phyloP scores from a whole-genome alignment of 1,140 invertebrate species.

The Drosophila parvula region DNA sequence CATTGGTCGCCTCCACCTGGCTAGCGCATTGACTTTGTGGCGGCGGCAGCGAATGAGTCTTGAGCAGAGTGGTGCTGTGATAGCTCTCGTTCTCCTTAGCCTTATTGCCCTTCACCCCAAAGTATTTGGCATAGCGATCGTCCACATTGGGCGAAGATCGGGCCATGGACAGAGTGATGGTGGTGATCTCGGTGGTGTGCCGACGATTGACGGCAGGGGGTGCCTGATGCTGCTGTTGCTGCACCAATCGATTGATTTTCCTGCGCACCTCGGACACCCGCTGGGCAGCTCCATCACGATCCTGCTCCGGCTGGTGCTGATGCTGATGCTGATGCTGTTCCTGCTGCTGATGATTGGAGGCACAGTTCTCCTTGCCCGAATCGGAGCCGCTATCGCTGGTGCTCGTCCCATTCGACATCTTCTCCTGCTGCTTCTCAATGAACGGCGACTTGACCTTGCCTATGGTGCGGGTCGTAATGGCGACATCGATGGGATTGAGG shows the following conservation, averaged over 20 bases:
- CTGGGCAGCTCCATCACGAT: neutral
- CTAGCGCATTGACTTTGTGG: neutral
- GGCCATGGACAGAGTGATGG: neutral
- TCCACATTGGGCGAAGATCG: conserved; percentile 51
- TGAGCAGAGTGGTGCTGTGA: conserved; percentile 36
- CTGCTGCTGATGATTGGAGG: conserved; percentile 64
- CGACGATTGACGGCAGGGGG: conserved; percentile 47
- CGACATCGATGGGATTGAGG: conserved; percentile 48
- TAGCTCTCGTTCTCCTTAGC: conserved; percentile 7
- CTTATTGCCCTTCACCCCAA: conserved; percentile 50
- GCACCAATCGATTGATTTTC: conserved; percentile 62
- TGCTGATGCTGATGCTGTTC: conserved; percentile 16
- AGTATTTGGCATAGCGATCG: conserved; percentile 75
- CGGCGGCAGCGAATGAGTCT: conserved; percentile 39
- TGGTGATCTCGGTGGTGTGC: conserved; percentile 52
- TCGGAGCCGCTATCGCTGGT: conserved; percentile 64
- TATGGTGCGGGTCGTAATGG: conserved; percentile 57
- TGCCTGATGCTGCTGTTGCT: conserved; percentile 28
- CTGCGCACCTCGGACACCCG: conserved; percentile 60
- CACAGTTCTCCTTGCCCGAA: conserved; percentile 78
- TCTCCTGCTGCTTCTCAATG: conserved; percentile 69
- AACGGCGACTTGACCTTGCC: conserved; percentile 81
- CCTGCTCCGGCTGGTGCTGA: conserved; percentile 8
- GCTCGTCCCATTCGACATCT: conserved; percentile 23
- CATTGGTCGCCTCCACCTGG: conserved; percentile 57